Evolutionary conservation across 2,888 invertebrate species (phyloP), one percentile per base, ranked within the genome.

Genomic region (Frankliniella fusca): DNA sequence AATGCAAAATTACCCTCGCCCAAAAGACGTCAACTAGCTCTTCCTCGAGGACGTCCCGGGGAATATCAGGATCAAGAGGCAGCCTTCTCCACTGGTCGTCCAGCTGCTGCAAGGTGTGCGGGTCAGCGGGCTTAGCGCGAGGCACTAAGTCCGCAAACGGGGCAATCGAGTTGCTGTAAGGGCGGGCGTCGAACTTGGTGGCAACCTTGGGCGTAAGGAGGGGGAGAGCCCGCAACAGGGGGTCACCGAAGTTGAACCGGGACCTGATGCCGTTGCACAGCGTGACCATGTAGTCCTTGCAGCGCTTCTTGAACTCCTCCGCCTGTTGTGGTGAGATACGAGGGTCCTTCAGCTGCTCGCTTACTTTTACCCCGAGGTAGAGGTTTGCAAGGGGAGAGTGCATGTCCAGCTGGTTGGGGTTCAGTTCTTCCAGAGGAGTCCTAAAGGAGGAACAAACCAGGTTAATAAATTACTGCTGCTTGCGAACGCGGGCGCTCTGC

Each of bases 71-170:
- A 48, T 83, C 81, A 23, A 81, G 48, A 7, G 81, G 80, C 80
- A 85, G 81, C 81, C 83, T 81, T 48, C 83, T 80, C 85, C 84
- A 85, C 81, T 85, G 84, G 65, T 85, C 83, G 61, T 85, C 84
- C 12, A 85, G 82, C 48, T 54, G 82, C 80, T 84, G 84, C 80
- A 83, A 65, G 23, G 82, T 15, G 23, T 65, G 48, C 27, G 65
- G 79, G 48, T 83, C 83, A 65, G 65, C 7, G 11, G 65, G 65
- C 65, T 65, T 65, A 20, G 65, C 65, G 65, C 65, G 65, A 20
- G 65, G 65, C 20, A 65, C 65, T 20, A 65, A 20, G 20, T 65
- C 65, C 65, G 65, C 65, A 20, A 65, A 65, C 65, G 65, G 20
- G 11, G 20, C 65, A 20, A 65, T 65, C 7, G 65, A 65, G 65